Percentiles rank a stretch among this genome's conserved stretches.
phyloP scores from a whole-genome alignment of 2,888 invertebrate species.

The Lymantria monacha region DNA sequence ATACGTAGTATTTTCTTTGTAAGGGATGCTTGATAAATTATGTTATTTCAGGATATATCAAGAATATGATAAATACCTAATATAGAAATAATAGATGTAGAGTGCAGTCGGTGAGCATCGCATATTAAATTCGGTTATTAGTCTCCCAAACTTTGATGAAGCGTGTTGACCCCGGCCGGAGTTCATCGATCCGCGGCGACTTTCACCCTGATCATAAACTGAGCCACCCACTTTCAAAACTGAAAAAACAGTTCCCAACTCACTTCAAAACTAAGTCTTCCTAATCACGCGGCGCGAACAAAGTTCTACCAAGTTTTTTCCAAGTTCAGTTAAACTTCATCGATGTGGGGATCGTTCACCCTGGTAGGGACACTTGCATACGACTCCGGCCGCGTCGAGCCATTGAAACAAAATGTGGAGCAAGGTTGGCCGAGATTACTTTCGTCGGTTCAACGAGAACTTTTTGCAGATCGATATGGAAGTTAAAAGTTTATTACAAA shows the following conservation, averaged over 20 bases:
- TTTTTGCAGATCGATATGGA: slow-evolving; percentile 76
- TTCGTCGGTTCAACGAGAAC: slow-evolving; percentile 71
- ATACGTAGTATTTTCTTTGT: too few species aligned
- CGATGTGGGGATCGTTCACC: slow-evolving; percentile 80
- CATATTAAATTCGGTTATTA: slow-evolving; percentile 78
- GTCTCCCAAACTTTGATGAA: slow-evolving; percentile 75
- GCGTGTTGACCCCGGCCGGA: slow-evolving; percentile 68
- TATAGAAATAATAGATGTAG: slow-evolving; percentile 1
- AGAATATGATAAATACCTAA: too few species aligned
- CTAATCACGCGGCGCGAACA: slow-evolving; percentile 80
- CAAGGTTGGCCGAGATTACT: slow-evolving; percentile 79
- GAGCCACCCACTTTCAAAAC: slow-evolving; percentile 81
- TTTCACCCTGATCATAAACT: slow-evolving; percentile 82
- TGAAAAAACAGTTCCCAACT: slow-evolving; percentile 78
- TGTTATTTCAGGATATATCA: too few species aligned
- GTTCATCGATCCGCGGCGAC: slow-evolving; percentile 78
- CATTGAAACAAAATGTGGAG: slow-evolving; percentile 78
- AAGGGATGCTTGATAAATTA: too few species aligned
- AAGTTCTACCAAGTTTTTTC: slow-evolving; percentile 77
- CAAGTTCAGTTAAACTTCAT: slow-evolving; percentile 79
- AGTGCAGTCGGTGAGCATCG: slow-evolving; percentile 60
- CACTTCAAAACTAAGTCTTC: slow-evolving; percentile 81
- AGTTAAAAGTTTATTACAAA: slow-evolving; percentile 74
- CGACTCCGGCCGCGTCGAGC: slow-evolving; percentile 60
- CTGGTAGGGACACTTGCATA: slow-evolving; percentile 80